Base-by-base conservation (phyloP, 2,888 invertebrate genomes). In the Antheraea yamamai region DNA sequence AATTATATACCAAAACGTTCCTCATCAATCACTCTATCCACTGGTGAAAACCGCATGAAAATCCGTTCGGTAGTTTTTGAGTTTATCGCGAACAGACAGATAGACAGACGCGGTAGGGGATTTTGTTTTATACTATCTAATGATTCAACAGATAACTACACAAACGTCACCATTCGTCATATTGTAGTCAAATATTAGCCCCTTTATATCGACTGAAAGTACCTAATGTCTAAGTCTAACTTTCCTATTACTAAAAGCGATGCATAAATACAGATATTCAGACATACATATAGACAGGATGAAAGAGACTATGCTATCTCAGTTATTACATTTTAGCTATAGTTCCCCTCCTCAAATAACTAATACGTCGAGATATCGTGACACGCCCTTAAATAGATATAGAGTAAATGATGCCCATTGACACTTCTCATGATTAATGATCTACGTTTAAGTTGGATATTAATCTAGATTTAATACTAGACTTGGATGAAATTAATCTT, bases 361-460 rank as follows among this genome's bases (percentile, higher is more conserved):
- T 66, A 4, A 30, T 30, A 30, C 16, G 4, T 64, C 16, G 16
- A 16, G 16, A 10, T 4, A 66, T 10, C 30, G 4, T 6, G 4
- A 66, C 30, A 66, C 30, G 6, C 30, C 30, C 26, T 30, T 66
- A 61, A 23, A 26, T 66, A 16, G 64, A 26, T 16, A 74, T 61
- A 68, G 70, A 16, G 61, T 66, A 73, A 70, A 74, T 70, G 74
- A 70, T 51, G 64, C 75, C 75, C 72, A 79, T 75, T 76, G 76
- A 66, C 73, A 76, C 75, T 77, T 76, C 76, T 76, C 77, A 82
- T 81, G 78, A 83, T 81, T 83, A 78, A 79, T 82, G 68, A 58
- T 39, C 58, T 70, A 52, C 70, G 70, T 74, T 74, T 74, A 74
- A 66, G 16, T 66, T 66, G 14, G 30, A 30, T 30, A 66, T 66